These are phyloP conservation scores for Pachyramphus minor DNA, from an alignment of 2,113 vertebrate species.

Conservation along the genomic window DNA sequence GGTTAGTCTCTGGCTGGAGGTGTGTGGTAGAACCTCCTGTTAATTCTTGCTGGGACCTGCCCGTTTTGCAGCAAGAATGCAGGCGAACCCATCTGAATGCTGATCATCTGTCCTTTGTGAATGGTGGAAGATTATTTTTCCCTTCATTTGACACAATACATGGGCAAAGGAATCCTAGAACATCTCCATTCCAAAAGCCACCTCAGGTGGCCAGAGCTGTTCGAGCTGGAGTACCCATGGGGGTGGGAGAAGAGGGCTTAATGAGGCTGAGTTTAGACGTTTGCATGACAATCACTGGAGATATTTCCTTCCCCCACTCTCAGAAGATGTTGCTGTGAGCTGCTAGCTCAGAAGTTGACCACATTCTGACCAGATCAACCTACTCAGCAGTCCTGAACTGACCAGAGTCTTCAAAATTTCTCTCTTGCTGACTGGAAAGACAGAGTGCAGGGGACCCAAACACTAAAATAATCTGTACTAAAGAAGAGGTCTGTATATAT, in stretches of 20 bases:
- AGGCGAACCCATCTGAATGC: slow-evolving; percentile 33
- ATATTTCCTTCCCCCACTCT: not conserved
- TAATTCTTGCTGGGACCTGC: slow-evolving; percentile 65
- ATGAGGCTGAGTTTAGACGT: not conserved
- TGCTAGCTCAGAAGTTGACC: not conserved
- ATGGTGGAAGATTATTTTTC: slow-evolving; percentile 4
- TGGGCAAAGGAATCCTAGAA: not conserved
- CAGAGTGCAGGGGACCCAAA: not conserved
- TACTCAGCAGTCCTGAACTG: not conserved
- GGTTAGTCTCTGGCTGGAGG: slow-evolving; percentile 61
- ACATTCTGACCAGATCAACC: not conserved
- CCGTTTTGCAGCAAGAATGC: slow-evolving; percentile 66
- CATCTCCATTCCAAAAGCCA: not conserved
- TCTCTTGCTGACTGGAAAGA: not conserved
- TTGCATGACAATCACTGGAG: not conserved
- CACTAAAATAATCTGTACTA: not conserved
- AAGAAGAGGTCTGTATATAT: not conserved
- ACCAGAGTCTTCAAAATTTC: not conserved
- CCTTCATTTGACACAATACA: not conserved
- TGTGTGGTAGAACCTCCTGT: slow-evolving; percentile 63
- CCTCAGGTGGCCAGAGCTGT: not conserved
- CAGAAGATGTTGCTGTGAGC: not conserved
- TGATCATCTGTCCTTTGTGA: slow-evolving; percentile 27
- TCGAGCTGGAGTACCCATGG: not conserved
- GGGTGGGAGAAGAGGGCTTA: not conserved